Evolutionary conservation across 2,888 invertebrate species (phyloP), one percentile per base, ranked within the genome.

Genomic region (Plagodis dolabraria): DNA sequence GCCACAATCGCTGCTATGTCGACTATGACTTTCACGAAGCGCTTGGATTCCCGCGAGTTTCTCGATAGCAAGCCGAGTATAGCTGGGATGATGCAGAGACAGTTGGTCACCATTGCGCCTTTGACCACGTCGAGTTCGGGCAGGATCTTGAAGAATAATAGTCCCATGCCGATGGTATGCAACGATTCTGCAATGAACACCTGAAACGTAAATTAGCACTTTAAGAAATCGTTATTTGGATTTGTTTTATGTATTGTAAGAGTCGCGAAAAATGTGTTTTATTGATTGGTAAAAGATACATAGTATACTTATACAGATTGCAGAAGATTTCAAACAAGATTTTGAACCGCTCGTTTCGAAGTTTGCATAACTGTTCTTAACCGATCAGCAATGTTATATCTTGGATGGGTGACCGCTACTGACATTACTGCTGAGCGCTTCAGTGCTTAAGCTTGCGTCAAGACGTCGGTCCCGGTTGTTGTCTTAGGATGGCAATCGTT

Each of bases 21-120:
- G 45, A 97, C 95, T 36, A 97, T 94, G 33, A 96, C 95, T 87
- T 97, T 96, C 38, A 96, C 89, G 71, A 95, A 96, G 51, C 96
- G 93, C 74, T 96, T 95, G 4, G 96, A 95, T 76, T 98, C 97
- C 80, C 96, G 96, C 54, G 96, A 96, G 80, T 96, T 97, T 55
- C 98, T 94, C 5, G 98, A 98, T 5, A 98, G 89, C 58, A 98
- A 89, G 40, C 97, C 96, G 87, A 94, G 80, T 69, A 94, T 88
- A 12, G 96, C 96, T 2, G 99, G 99, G 45, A 99, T 93, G 72
- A 99, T 96, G 83, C 98, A 99, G 55, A 99, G 94, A 76, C 98
- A 98, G 85, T 98, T 99, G 34, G 98, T 98, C 68, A 99, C 92
- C 98, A 99, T 98, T 42, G 98, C 97, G 45, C 98, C 99, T 85